Conservation (phyloP, 2,797 vertebrate species). For the Tragelaphus eurycerus region DNA sequence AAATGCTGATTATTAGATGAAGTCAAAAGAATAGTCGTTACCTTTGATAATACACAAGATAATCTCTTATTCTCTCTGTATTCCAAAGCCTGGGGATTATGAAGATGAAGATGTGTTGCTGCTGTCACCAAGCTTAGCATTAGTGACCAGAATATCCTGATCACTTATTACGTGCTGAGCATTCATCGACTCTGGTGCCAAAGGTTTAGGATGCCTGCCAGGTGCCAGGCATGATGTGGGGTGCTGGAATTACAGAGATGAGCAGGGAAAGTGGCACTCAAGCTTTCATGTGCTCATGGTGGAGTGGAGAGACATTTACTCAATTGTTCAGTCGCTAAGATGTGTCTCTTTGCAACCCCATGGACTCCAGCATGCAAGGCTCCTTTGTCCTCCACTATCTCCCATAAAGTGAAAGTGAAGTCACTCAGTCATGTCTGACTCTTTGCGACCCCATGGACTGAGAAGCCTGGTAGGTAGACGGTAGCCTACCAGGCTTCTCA, state of each 20-base stretch:
- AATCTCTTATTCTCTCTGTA: not conserved
- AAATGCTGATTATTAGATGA: conserved; percentile 50
- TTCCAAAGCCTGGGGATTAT: not conserved
- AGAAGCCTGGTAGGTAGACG: not conserved
- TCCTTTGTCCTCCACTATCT: not conserved
- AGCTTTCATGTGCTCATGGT: not conserved
- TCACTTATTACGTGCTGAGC: not conserved
- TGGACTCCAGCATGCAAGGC: not conserved
- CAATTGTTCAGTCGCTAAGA: not conserved
- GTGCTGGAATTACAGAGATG: not conserved
- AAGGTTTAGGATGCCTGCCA: not conserved
- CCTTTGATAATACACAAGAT: conserved; percentile 27
- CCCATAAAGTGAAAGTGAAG: not conserved
- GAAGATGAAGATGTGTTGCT: not conserved
- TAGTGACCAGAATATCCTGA: not conserved
- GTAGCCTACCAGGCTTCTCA: not conserved
- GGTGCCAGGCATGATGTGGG: too few species aligned
- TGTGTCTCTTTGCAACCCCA: not conserved
- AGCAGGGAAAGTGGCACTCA: not conserved
- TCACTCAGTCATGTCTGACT: not conserved
- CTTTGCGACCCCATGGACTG: not conserved
- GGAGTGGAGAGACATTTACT: not conserved
- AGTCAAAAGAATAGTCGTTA: conserved; percentile 48
- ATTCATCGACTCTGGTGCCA: not conserved
- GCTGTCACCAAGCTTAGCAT: not conserved